Evolutionary conservation across 2,113 vertebrate genomes (phyloP), one percentile per base, ranked within the genome.

Genomic region (Chaetorhynchus papuensis): DNA sequence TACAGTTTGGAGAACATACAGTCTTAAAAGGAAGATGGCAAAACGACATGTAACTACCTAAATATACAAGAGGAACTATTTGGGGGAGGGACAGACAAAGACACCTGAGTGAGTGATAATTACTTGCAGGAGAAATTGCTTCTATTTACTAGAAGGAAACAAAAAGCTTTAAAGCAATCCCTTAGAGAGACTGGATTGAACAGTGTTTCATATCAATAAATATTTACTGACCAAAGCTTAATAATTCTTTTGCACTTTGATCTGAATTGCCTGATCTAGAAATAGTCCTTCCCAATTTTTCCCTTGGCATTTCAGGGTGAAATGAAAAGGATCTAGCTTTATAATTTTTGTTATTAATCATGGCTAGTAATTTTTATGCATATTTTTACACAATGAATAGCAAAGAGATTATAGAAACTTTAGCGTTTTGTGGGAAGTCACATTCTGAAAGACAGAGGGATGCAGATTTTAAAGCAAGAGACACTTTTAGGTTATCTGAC

Each of bases 71-170:
- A 45, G 35, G 24, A 72, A 7, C 20, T 77, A 15, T 14, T 24
- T 47, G 28, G 16, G 15, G 21, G 11, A 49, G 15, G 7, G 42
- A 53, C 24, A 11, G 33, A 37, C 1, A 1, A 23, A 1, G 3
- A 26, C 30, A 22, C 42, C 66, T 35, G 31, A 27, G 33, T 26
- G 12, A 19, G 37, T 52, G 37, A 65, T 74, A 61, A 78, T 61
- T 80, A 45, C 49, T 64, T 72, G 16, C 39, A 50, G 44, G 17
- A 92, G 13, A 76, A 77, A 30, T 69, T 74, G 14, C 30, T 39
- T 86, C 71, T 77, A 6, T 84, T 93, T 81, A 52, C 35, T 71
- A 28, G 28, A 68, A 63, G 39, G 52, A 77, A 77, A 63, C 11
- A 53, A 50, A 90, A 93, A 57, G 18, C 52, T 83, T 75, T 74